These are phyloP conservation scores for Hylaeus volcanicus DNA, from an alignment of 1,140 invertebrate species.

Conservation along the genomic window DNA sequence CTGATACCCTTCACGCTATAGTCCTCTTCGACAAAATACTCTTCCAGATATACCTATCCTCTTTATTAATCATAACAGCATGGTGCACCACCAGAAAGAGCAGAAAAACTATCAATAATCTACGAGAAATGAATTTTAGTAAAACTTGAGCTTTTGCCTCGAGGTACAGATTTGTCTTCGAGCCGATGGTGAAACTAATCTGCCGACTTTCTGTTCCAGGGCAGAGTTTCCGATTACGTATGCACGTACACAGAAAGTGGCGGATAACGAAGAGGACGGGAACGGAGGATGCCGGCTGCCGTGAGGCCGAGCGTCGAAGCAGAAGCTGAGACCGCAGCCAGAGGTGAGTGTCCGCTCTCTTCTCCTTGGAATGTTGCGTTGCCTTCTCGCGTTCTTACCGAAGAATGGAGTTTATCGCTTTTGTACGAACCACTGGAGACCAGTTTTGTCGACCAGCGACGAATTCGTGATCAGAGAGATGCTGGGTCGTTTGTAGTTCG, in stretches of 20 bases:
- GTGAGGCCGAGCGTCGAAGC: constrained; percentile 54
- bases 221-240: constrained; percentile 49
- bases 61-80: too few species aligned
- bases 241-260: constrained; percentile 16
- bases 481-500: not conserved
- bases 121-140: too few species aligned
- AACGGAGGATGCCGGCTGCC: constrained; percentile 52
- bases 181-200: constrained; percentile 10
- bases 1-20: too few species aligned
- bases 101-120: too few species aligned
- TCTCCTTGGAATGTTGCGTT: constrained; percentile 57
- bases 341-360: constrained; percentile 67
- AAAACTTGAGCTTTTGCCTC: too few species aligned
- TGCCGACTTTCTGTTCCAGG: constrained; percentile 21
- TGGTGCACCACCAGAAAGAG: too few species aligned
- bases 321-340: constrained; percentile 57
- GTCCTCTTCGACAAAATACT: too few species aligned
- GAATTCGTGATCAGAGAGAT: not conserved
- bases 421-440: not conserved
- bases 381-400: constrained; percentile 38
- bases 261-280: constrained; percentile 21
- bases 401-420: constrained; percentile 22
- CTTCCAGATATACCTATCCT: too few species aligned
- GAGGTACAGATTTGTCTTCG: too few species aligned
- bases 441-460: not conserved